Percentiles rank a stretch among this genome's conserved stretches.
These are phyloP conservation scores for Galeopsomyia nigrocyanea DNA, from an alignment of 2,888 invertebrate species.

Conservation along the genomic window DNA sequence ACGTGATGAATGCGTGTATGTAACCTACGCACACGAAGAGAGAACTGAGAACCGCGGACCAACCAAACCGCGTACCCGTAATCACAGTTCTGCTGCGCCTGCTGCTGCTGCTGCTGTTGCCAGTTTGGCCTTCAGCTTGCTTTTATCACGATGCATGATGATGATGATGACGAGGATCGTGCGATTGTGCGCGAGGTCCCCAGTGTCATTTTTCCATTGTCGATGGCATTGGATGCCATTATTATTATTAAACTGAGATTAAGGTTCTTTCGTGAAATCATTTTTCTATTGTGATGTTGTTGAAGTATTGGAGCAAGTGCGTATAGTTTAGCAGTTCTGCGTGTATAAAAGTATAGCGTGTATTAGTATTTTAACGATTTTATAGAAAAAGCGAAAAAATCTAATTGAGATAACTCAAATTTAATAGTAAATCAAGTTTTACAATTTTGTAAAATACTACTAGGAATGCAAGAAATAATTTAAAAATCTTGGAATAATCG, in stretches of 20 bases:
- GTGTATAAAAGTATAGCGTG: too few relatives aligned
- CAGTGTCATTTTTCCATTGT: background rate
- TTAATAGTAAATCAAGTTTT: too few relatives aligned
- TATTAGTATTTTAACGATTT: too few relatives aligned
- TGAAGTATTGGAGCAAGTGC: too few relatives aligned
- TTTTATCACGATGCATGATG: background rate
- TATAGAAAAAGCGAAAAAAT: too few relatives aligned
- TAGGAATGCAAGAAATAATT: too few relatives aligned
- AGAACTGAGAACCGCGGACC: constrained; percentile 53
- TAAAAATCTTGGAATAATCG: too few relatives aligned
- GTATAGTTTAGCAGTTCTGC: too few relatives aligned
- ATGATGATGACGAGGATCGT: background rate
- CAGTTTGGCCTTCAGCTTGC: constrained; percentile 29
- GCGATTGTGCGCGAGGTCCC: background rate
- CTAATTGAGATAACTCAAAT: too few relatives aligned
- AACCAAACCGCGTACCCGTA: constrained; percentile 59
- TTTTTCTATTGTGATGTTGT: too few relatives aligned
- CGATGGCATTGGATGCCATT: constrained; percentile 11
- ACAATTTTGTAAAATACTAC: too few relatives aligned
- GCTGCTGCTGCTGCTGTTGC: constrained; percentile 1
- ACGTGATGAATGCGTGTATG: background rate
- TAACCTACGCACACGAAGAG: constrained; percentile 46
- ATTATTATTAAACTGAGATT: background rate
- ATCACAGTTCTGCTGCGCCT: constrained; percentile 52
- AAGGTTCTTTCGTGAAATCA: background rate